A percentile compares a stretch with the other conserved stretches of the same genome.
Evolutionary conservation across 2,888 invertebrate genomes (phyloP).

Genomic region (Heliconius ethilla): DNA sequence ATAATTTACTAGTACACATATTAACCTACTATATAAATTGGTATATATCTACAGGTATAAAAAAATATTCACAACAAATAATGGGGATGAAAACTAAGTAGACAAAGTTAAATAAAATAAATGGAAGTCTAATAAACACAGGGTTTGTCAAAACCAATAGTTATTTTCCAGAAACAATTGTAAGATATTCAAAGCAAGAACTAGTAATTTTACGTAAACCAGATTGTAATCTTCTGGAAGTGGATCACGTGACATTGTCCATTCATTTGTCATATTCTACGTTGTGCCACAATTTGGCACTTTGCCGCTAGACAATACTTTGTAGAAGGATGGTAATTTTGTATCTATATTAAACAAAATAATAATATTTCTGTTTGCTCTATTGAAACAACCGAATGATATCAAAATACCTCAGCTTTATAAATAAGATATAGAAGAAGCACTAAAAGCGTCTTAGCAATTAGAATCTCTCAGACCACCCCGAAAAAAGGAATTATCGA

Average conservation of each 20-base stretch:
- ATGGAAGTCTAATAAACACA: not conserved
- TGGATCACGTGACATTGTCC: slow-evolving; percentile 14
- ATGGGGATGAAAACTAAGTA: no score
- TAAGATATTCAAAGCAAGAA: not conserved
- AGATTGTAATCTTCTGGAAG: slow-evolving; percentile 1
- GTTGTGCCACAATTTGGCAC: slow-evolving; percentile 69
- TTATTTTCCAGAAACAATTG: not conserved
- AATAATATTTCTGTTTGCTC: not conserved
- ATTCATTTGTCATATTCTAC: slow-evolving; percentile 70
- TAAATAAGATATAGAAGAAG: not conserved
- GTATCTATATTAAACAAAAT: not conserved
- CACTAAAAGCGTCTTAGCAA: not conserved
- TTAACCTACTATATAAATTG: not conserved
- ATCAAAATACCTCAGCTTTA: not conserved
- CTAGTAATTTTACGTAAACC: not conserved
- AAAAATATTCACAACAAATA: no score
- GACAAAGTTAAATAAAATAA: not conserved
- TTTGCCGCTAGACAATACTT: slow-evolving; percentile 70
- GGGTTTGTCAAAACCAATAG: not conserved
- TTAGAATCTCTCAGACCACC: not conserved
- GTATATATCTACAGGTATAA: not conserved
- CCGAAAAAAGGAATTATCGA: not conserved
- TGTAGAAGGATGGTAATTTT: slow-evolving; percentile 54
- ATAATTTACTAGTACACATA: not conserved
- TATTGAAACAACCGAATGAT: not conserved